These are phyloP conservation scores for Agrochola circellaris DNA, from an alignment of 2,888 invertebrate species.

Conservation along the genomic window DNA sequence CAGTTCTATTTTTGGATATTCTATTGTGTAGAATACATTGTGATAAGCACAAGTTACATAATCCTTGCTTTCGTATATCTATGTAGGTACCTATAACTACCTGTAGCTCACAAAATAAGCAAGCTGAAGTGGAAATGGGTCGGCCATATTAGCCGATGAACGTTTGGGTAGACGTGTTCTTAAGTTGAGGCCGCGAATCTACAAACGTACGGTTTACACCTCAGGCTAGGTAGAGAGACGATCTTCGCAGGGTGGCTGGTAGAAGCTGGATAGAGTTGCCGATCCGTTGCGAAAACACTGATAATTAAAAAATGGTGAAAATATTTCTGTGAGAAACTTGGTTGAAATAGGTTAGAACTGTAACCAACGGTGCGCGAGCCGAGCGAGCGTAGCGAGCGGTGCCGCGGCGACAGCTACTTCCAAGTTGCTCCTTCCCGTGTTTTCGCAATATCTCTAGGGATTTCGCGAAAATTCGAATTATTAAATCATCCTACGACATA, in stretches of 20 bases:
- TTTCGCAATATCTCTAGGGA: too few species aligned
- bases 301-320: too few species aligned
- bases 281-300: too few species aligned
- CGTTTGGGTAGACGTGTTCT: neutral
- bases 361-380: too few species aligned
- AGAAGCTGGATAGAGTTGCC: neutral
- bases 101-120: neutral
- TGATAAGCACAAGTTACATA: neutral
- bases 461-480: too few species aligned
- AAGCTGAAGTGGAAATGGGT: neutral
- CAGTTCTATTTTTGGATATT: constrained; percentile 47
- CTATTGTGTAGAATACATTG: constrained; percentile 39
- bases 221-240: neutral
- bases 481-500: too few species aligned
- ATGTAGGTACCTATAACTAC: neutral
- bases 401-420: too few species aligned
- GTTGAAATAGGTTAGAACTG: too few species aligned
- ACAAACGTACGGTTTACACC: neutral
- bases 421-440: too few species aligned
- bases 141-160: neutral
- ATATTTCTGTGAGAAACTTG: too few species aligned
- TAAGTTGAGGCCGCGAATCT: neutral
- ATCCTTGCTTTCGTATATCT: neutral
- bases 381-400: too few species aligned
- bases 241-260: neutral